Evolutionary conservation across 2,888 invertebrate genomes (phyloP).

Genomic region (Lymantria monacha): DNA sequence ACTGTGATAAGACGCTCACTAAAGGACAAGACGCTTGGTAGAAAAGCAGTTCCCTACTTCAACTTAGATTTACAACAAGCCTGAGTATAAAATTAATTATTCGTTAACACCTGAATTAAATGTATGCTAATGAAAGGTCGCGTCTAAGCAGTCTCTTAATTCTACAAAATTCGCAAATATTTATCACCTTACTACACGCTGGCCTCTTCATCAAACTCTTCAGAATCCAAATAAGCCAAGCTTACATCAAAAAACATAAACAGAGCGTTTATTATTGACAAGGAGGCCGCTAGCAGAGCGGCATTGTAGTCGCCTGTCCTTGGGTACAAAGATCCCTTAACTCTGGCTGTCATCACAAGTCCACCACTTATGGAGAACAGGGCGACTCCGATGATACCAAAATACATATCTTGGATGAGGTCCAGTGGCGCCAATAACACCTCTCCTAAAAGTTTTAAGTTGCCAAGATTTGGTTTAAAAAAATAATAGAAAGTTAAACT

Average conservation of each 20-base stretch:
- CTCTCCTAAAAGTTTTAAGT: slow-evolving; percentile 64
- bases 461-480: slow-evolving; percentile 13
- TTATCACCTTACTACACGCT: slow-evolving; percentile 57
- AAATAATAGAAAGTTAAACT: background rate
- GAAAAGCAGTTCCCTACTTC: no score
- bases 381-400: slow-evolving; percentile 59
- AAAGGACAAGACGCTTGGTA: no score
- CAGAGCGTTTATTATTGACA: slow-evolving; percentile 55
- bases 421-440: slow-evolving; percentile 71
- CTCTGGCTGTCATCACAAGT: slow-evolving; percentile 51
- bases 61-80: no score
- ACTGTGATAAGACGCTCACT: no score
- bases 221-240: slow-evolving; percentile 72
- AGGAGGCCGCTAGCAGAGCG: slow-evolving; percentile 49
- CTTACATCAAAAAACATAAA: slow-evolving; percentile 68
- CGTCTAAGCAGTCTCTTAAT: background rate
- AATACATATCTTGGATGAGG: slow-evolving; percentile 74
- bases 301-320: slow-evolving; percentile 58
- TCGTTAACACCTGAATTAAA: no score
- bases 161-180: slow-evolving; percentile 12
- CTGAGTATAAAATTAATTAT: no score
- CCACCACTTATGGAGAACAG: slow-evolving; percentile 64
- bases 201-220: slow-evolving; percentile 68
- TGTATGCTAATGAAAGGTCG: background rate
- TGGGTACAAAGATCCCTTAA: slow-evolving; percentile 43